Percentiles rank a stretch among this genome's conserved stretches.
Evolutionary conservation across 2,888 invertebrate species (phyloP).

Genomic region (Mesochorus sp.): DNA sequence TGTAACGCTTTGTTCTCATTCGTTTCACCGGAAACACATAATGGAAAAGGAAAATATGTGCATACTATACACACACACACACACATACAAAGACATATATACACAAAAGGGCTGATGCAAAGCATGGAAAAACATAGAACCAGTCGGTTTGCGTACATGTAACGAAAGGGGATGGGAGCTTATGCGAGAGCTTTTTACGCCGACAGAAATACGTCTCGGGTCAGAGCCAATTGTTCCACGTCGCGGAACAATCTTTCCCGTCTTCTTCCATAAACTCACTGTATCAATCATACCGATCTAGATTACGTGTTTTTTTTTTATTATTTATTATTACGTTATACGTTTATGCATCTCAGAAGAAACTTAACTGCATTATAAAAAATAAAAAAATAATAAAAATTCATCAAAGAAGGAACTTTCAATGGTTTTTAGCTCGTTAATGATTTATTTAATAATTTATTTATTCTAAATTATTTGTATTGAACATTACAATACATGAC

Average conservation of each 20-base stretch:
- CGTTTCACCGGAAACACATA: constrained; percentile 25
- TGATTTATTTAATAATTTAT: too few species aligned
- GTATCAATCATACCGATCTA: constrained; percentile 31
- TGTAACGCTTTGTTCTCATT: constrained; percentile 50
- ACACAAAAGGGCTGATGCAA: constrained; percentile 43
- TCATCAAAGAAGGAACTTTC: too few species aligned
- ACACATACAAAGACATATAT: too few species aligned
- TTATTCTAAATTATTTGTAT: too few species aligned
- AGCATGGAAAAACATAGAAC: constrained; percentile 18
- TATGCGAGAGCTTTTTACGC: constrained; percentile 6
- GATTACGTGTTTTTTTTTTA: constrained; percentile 8
- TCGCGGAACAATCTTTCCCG: constrained; percentile 4
- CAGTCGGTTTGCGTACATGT: neutral
- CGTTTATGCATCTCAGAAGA: too few species aligned
- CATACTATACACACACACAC: too few species aligned
- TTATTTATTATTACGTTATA: too few species aligned
- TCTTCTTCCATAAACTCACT: constrained; percentile 30
- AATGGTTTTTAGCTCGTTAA: too few species aligned
- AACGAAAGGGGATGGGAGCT: constrained; percentile 5
- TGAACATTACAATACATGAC: too few species aligned
- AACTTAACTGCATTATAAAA: too few species aligned
- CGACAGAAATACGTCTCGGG: constrained; percentile 10
- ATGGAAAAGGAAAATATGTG: constrained; percentile 17
- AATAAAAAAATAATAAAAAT: too few species aligned
- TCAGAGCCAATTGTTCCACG: constrained; percentile 18